phyloP scores from a whole-genome alignment of 1,140 invertebrate genomes.

The Rhagoletis pomonella region DNA sequence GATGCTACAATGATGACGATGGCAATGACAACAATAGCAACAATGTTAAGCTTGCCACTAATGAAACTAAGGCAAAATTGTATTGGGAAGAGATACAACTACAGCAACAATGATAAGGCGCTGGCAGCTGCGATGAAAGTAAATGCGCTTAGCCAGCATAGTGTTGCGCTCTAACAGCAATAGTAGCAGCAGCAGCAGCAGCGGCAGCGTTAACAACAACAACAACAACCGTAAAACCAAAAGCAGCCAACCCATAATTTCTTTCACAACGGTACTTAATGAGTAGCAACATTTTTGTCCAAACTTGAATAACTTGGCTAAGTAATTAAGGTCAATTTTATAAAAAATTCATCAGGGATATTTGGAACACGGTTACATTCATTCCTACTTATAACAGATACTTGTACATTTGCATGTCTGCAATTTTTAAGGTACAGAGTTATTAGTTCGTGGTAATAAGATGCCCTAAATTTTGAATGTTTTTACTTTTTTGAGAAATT shows the following conservation, averaged over 20 bases:
- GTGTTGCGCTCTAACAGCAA: background rate
- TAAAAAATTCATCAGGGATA: background rate
- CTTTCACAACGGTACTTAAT: slow-evolving; percentile 12
- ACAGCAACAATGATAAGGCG: background rate
- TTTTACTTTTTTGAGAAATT: too few species aligned
- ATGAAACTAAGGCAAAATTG: slow-evolving; percentile 13
- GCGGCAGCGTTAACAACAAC: background rate
- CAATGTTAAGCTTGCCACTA: background rate
- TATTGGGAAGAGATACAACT: background rate
- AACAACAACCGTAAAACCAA: background rate
- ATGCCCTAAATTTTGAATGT: too few species aligned
- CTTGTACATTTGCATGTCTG: background rate
- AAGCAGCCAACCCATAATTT: slow-evolving; percentile 8
- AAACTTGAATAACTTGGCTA: slow-evolving; percentile 42
- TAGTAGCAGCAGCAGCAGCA: background rate
- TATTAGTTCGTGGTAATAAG: too few species aligned
- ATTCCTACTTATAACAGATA: background rate
- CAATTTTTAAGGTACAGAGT: background rate
- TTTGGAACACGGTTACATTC: background rate
- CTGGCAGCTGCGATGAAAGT: background rate
- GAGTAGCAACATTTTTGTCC: slow-evolving; percentile 42
- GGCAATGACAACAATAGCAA: background rate
- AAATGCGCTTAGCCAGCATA: background rate
- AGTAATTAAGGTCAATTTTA: slow-evolving; percentile 39
- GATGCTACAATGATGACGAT: too few species aligned